Base-by-base conservation (phyloP, 1,140 invertebrate genomes). In the Scylla paramamosain region DNA sequence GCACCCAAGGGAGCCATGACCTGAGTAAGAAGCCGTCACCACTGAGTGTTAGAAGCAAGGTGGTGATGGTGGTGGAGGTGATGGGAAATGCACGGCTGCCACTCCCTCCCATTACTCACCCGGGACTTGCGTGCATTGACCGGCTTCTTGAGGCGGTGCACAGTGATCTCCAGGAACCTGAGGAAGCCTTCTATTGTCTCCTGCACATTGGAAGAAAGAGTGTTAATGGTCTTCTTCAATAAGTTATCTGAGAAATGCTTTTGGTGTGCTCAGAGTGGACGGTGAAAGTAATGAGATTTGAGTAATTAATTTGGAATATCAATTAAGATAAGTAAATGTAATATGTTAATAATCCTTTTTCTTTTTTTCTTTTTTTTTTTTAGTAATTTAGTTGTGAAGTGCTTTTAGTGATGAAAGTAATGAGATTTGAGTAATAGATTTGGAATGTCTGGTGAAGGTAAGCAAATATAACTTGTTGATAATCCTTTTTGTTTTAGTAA, bases 111-210 rank as follows among this genome's bases (percentile, higher is more conserved):
- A 25, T 0, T 20, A 93, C 97, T 97, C 97, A 98, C 98, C 97
- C 97, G 97, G 93, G 97, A 97, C 96, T 98, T 98, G 96, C 98
- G 98, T 82, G 97, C 97, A n/a, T 96, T 95, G 4, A 97, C 91
- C 96, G 97, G 83, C 45, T 84, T 92, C 83, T 94, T 96, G 39
- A 95, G 77, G 31, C 93, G 95, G 46, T 95, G 94, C 28, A 96
- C 91, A 8, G 91, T 93, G 29, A 95, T 83, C 91, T 95, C 95
- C 12, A 95, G 16, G 86, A 96, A 95, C 45, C 91, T 29, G 12
- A 95, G 59, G 88, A 95, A 95, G n/a, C 94, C 94, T 39, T 96
- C 95, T 31, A 93, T 94, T 10, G 95, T 96, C 32, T 67, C 31
- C 95, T 96, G 90, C 31, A 31, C 16, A 7, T 31, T 28, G 20